Conservation (phyloP, 2,113 vertebrate genomes). For the Otocyon megalotis region DNA sequence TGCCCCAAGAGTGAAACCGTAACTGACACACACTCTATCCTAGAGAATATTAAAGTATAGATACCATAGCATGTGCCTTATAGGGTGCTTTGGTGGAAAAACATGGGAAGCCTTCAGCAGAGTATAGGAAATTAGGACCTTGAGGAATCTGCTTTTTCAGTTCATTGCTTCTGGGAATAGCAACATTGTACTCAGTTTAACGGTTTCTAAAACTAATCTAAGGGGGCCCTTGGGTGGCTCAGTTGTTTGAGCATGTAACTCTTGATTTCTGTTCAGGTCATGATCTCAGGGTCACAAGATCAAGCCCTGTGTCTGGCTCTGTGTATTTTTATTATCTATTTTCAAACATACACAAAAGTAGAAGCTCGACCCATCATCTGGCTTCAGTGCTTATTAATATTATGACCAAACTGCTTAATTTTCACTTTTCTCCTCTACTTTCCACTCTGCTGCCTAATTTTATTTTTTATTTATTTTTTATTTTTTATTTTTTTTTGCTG, state of each 20-base stretch:
- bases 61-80: not conserved
- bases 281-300: not conserved
- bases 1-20: not conserved
- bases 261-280: not conserved
- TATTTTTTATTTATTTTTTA: no score
- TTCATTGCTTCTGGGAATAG: not conserved
- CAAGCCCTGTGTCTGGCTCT: not conserved
- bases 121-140: slow-evolving; percentile 15
- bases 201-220: not conserved
- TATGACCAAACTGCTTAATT: not conserved
- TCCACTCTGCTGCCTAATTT: not conserved
- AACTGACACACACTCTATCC: not conserved
- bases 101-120: not conserved
- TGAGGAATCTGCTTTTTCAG: not conserved
- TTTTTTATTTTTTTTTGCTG: no score
- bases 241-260: not conserved
- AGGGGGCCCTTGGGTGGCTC: not conserved
- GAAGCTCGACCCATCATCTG: not conserved
- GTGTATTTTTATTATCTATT: slow-evolving; percentile 8
- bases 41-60: slow-evolving; percentile 8
- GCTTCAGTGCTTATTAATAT: not conserved
- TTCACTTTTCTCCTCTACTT: not conserved
- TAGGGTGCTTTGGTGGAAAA: not conserved
- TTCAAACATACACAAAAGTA: not conserved
- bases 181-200: not conserved